Conservation (phyloP, 1,140 invertebrate genomes). For the Apis florea region DNA sequence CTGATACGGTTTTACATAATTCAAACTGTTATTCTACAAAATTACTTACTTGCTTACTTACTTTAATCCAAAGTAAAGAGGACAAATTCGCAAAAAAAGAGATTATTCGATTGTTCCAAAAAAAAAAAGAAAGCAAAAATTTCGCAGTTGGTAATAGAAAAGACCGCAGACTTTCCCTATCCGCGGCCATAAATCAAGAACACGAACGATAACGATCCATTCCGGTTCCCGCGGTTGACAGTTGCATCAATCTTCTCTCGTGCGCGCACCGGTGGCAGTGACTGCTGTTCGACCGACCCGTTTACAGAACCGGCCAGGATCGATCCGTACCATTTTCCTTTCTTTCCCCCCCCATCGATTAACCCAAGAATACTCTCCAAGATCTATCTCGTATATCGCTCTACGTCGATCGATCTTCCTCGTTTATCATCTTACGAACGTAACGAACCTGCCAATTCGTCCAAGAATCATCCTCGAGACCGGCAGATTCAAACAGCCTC, state of each 20-base stretch:
- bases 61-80: too few relatives aligned
- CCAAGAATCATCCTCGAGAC: too few relatives aligned
- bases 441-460: too few relatives aligned
- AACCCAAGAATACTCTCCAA: too few relatives aligned
- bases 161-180: constrained; percentile 29
- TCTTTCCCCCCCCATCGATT: too few relatives aligned
- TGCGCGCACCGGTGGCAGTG: constrained; percentile 51
- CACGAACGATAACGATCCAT: constrained; percentile 59
- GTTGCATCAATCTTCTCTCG: constrained; percentile 60
- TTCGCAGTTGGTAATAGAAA: constrained; percentile 21
- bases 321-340: too few relatives aligned
- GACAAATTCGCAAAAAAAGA: neutral
- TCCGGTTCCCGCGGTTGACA: constrained; percentile 38
- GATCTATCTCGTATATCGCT: too few relatives aligned
- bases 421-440: too few relatives aligned
- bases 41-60: too few relatives aligned
- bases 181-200: constrained; percentile 55
- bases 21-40: too few relatives aligned
- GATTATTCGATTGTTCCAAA: neutral
- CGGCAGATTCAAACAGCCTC: constrained; percentile 8
- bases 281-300: constrained; percentile 55
- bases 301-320: constrained; percentile 36
- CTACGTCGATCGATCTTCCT: too few relatives aligned
- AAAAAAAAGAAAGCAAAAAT: neutral
- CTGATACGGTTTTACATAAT: too few relatives aligned